Percentiles rank a stretch among this genome's conserved stretches.
phyloP scores from a whole-genome alignment of 2,888 invertebrate species.

The Drosophila prolongata region DNA sequence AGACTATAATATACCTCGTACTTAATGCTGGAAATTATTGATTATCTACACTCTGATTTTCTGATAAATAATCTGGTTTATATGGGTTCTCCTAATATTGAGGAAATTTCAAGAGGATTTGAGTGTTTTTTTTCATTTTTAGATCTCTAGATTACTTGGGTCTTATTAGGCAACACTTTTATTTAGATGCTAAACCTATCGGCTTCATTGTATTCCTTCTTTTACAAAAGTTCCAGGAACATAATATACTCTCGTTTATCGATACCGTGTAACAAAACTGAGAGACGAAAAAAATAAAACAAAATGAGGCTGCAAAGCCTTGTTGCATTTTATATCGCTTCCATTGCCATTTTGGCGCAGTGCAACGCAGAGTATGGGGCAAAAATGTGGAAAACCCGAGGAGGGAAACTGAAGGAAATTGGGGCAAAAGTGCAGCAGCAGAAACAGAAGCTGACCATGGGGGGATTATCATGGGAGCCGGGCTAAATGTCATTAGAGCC shows the following conservation, averaged over 20 bases:
- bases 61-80: neutral
- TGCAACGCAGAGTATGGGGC: conserved; percentile 15
- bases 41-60: no score
- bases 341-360: conserved; percentile 58
- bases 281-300: conserved; percentile 19
- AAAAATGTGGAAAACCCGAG: conserved; percentile 15
- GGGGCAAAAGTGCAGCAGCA: conserved; percentile 51
- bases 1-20: conserved; percentile 1
- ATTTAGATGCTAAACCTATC: no score
- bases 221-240: neutral
- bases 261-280: neutral
- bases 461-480: conserved; percentile 32
- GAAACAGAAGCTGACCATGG: conserved; percentile 17
- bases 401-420: conserved; percentile 24
- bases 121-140: no score
- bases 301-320: conserved; percentile 51
- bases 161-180: no score
- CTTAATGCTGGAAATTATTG: no score
- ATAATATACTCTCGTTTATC: neutral
- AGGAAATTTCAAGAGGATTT: no score
- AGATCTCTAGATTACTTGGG: no score
- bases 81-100: no score
- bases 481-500: conserved; percentile 56
- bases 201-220: no score
- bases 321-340: conserved; percentile 39